Evolutionary conservation across 2,113 vertebrate genomes (phyloP), one percentile per base, ranked within the genome.

Genomic region (Corythaeola cristata): DNA sequence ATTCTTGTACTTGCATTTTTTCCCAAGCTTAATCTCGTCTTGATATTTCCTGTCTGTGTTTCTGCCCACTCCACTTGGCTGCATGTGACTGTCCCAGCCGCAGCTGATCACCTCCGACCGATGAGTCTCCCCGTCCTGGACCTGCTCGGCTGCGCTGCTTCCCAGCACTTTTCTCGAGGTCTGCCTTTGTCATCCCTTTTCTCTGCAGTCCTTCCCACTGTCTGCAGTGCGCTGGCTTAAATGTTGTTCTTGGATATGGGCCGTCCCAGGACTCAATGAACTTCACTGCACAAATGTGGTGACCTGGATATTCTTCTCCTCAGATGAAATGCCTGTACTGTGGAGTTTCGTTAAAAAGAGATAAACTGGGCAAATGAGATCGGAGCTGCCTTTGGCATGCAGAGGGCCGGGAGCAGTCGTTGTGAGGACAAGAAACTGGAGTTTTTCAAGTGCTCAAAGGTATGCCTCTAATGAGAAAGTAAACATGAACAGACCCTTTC

Each of bases 31-130:
- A 85, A 47, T 93, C 47, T 72, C 22, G 3, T 89, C 58, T 78
- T 90, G 75, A 17, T 95, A 59, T 68, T 96, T 96, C 79, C 66
- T 87, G 69, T 49, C 69, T n/a, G 21, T 85, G 45, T 92, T 96
- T 72, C 44, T 94, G 75, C 59, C 63, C 3, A 5, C 56, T 88
- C 47, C 35, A 30, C 45, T 83, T 93, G 66, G 58, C 76, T 72
- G 73, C 67, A 9, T 28, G 2, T 0, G 0, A 62, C 63, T 58
- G 33, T 62, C 77, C 59, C 3, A 10, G 55, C 56, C 80, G 45
- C 74, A 76, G 50, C 27, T 52, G 35, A 24, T 49, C 66, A 32
- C 26, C 49, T 91, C 62, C 13, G 6, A 28, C 28, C 10, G 3
- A 32, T n/a, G 26, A 41, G 21, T 85, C 19, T 67, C 37, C 16